These are phyloP conservation scores for Drosophila robusta DNA, from an alignment of 2,888 invertebrate species.

Conservation along the genomic window DNA sequence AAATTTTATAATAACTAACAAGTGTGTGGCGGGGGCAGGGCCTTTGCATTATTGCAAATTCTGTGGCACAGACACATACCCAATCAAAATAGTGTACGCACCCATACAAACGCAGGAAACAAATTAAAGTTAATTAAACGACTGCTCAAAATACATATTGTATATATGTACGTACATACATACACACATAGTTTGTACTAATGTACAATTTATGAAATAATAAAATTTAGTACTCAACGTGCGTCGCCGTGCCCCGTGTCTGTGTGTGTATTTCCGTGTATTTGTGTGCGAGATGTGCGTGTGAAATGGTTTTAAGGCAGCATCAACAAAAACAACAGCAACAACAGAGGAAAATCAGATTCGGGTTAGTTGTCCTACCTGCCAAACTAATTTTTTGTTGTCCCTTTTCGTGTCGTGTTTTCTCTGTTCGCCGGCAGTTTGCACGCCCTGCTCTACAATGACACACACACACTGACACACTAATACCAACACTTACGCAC, in stretches of 20 bases:
- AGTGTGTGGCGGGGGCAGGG: slow-evolving; percentile 49
- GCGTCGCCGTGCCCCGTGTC: slow-evolving; percentile 24
- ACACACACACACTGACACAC: slow-evolving; percentile 14
- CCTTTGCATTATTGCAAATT: slow-evolving; percentile 71
- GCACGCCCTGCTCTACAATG: slow-evolving; percentile 46
- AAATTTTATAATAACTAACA: slow-evolving; percentile 47
- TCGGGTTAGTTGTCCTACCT: slow-evolving; percentile 72
- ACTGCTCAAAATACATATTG: slow-evolving; percentile 44
- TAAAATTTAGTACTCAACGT: slow-evolving; percentile 48
- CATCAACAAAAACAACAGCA: slow-evolving; percentile 43
- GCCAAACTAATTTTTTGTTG: slow-evolving; percentile 37
- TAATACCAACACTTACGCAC: slow-evolving; percentile 36
- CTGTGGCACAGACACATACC: slow-evolving; percentile 47
- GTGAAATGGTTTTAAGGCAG: slow-evolving; percentile 61
- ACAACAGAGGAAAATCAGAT: slow-evolving; percentile 55
- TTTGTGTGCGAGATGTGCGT: slow-evolving; percentile 69
- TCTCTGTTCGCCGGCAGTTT: slow-evolving; percentile 52
- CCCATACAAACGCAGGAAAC: slow-evolving; percentile 67
- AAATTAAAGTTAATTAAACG: slow-evolving; percentile 78
- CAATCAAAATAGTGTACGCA: slow-evolving; percentile 59
- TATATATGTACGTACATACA: slow-evolving; percentile 5
- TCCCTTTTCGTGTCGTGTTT: slow-evolving; percentile 30
- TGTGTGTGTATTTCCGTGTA: slow-evolving; percentile 33
- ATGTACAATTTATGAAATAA: slow-evolving; percentile 69
- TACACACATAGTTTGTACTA: slow-evolving; percentile 22